These are phyloP conservation scores for Novumbra hubbsi DNA, from an alignment of 2,797 vertebrate species.

Conservation along the genomic window DNA sequence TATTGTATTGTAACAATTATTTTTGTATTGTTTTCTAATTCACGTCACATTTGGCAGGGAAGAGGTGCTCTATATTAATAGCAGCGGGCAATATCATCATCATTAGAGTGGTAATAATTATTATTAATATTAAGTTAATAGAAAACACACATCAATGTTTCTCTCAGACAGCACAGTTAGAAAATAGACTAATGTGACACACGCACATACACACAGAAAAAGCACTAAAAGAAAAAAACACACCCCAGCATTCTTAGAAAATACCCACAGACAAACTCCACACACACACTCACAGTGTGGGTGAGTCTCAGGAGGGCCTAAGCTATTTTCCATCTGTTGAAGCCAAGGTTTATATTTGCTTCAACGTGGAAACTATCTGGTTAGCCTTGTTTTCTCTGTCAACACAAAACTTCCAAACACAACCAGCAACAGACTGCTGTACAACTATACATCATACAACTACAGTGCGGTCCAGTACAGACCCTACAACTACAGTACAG, in stretches of 20 bases:
- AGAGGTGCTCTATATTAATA: too few relatives aligned
- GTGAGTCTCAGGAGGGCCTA: slow-evolving; percentile 50
- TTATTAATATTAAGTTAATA: too few relatives aligned
- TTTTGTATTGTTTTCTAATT: too few relatives aligned
- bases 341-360: slow-evolving; percentile 55
- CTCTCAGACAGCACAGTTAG: not conserved
- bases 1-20: too few relatives aligned
- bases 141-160: not conserved
- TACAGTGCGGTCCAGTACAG: not conserved
- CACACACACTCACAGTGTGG: slow-evolving; percentile 25
- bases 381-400: slow-evolving; percentile 71
- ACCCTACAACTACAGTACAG: not conserved
- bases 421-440: slow-evolving; percentile 25
- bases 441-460: not conserved
- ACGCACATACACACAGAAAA: too few relatives aligned
- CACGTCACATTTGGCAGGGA: too few relatives aligned
- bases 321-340: slow-evolving; percentile 61
- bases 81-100: too few relatives aligned
- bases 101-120: too few relatives aligned
- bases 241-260: not conserved
- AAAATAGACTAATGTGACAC: slow-evolving; percentile 10
- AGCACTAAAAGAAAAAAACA: not conserved
- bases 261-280: slow-evolving; percentile 6
- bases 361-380: slow-evolving; percentile 69
- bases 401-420: slow-evolving; percentile 59